These are phyloP conservation scores for Ailurus styani DNA, from an alignment of 2,113 vertebrate genomes.

Conservation along the genomic window DNA sequence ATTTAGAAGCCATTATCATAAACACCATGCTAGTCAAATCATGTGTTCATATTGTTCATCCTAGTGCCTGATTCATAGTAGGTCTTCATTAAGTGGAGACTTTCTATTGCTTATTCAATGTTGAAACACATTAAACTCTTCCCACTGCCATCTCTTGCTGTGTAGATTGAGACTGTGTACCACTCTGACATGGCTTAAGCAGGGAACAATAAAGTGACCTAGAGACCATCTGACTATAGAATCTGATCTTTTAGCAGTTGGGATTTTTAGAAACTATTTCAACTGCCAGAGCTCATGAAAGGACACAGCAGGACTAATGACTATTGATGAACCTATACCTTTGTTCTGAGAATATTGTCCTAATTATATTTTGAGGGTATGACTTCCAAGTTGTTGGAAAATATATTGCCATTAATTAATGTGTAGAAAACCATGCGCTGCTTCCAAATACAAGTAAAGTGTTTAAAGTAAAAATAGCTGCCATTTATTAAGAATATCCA, in stretches of 20 bases:
- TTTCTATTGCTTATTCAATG: neutral
- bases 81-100: neutral
- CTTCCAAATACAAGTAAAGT: slow-evolving; percentile 32
- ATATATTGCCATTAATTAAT: slow-evolving; percentile 39
- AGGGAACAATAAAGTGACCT: neutral
- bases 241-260: neutral
- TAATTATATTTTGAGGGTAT: slow-evolving; percentile 53
- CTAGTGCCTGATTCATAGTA: neutral
- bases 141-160: neutral
- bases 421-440: neutral
- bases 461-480: neutral
- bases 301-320: slow-evolving; percentile 35
- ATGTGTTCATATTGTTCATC: too few species aligned
- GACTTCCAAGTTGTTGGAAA: slow-evolving; percentile 53
- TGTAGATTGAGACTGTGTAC: neutral
- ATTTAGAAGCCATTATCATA: neutral
- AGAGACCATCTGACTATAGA: neutral
- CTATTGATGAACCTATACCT: slow-evolving; percentile 24
- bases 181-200: neutral
- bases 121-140: neutral
- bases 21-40: neutral
- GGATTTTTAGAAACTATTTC: neutral
- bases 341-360: neutral
- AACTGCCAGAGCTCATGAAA: slow-evolving; percentile 8
- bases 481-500: neutral